Conservation (phyloP, 2,797 vertebrate genomes). For the Protosalanx chinensis region DNA sequence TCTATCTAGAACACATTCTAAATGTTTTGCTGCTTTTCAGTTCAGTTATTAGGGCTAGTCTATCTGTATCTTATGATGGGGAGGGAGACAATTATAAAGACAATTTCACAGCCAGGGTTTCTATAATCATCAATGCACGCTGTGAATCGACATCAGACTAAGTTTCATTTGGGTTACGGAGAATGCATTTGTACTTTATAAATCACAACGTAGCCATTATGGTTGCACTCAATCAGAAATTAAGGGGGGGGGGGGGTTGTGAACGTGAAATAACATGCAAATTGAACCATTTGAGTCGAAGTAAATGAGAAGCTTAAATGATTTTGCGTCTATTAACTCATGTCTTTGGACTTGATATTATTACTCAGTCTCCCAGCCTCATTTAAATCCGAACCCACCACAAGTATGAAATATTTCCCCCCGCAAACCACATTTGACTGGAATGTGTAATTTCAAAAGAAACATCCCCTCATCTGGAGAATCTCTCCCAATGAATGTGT, state of each 20-base stretch:
- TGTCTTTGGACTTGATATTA: slow-evolving; percentile 40
- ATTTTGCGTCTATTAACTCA: slow-evolving; percentile 55
- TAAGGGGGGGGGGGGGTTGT: slow-evolving; percentile 17
- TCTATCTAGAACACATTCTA: neutral
- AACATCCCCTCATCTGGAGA: slow-evolving; percentile 37
- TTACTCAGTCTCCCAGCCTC: slow-evolving; percentile 41
- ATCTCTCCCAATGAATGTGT: slow-evolving; percentile 18
- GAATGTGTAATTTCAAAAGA: slow-evolving; percentile 20
- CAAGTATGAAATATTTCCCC: slow-evolving; percentile 27
- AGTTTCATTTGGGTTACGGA: slow-evolving; percentile 68
- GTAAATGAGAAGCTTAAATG: slow-evolving; percentile 59
- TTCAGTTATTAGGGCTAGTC: slow-evolving; percentile 26
- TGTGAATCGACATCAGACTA: slow-evolving; percentile 65
- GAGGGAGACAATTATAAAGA: slow-evolving; percentile 69
- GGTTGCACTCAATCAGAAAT: slow-evolving; percentile 60
- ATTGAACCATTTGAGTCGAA: slow-evolving; percentile 58
- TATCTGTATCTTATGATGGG: slow-evolving; percentile 47
- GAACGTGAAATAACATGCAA: slow-evolving; percentile 62
- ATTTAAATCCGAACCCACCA: slow-evolving; percentile 33
- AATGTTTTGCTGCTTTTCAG: neutral
- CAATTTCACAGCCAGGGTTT: slow-evolving; percentile 70
- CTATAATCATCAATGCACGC: slow-evolving; percentile 72
- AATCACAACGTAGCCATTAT: slow-evolving; percentile 66
- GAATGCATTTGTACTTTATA: slow-evolving; percentile 71
- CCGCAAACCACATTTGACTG: slow-evolving; percentile 14